Percentiles rank a stretch among this genome's conserved stretches.
phyloP scores from a whole-genome alignment of 2,888 invertebrate species.

The Andrena bucephala region DNA sequence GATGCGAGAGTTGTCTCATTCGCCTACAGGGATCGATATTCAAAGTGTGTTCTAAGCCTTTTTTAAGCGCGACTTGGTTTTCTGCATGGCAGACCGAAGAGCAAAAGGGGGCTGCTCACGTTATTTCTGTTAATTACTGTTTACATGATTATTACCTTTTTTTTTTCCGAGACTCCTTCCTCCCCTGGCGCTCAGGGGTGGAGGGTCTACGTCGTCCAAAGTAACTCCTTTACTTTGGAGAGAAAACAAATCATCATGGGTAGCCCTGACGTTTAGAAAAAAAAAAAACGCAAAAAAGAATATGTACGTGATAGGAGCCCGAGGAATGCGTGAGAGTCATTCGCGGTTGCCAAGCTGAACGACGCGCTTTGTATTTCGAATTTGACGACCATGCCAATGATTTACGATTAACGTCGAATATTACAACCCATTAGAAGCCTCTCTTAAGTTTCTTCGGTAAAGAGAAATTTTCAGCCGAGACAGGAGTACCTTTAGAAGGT shows the following conservation, averaged over 20 bases:
- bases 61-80: constrained; percentile 70
- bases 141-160: constrained; percentile 50
- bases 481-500: background rate
- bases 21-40: constrained; percentile 75
- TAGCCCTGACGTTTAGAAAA: constrained; percentile 62
- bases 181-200: constrained; percentile 30
- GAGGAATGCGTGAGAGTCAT: constrained; percentile 68
- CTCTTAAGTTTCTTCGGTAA: constrained; percentile 1
- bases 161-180: constrained; percentile 31
- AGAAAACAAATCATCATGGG: constrained; percentile 46
- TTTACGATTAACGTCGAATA: constrained; percentile 18
- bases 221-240: constrained; percentile 49
- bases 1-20: constrained; percentile 69
- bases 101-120: constrained; percentile 60
- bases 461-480: constrained; percentile 2
- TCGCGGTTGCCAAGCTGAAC: constrained; percentile 44
- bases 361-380: constrained; percentile 32
- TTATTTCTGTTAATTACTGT: constrained; percentile 59
- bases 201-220: constrained; percentile 46
- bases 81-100: constrained; percentile 61
- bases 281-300: constrained; percentile 43
- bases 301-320: constrained; percentile 65
- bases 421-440: background rate
- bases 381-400: constrained; percentile 21
- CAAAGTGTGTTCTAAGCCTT: constrained; percentile 77